Conservation (phyloP, 2,797 vertebrate species). For the Siniperca undulata region DNA sequence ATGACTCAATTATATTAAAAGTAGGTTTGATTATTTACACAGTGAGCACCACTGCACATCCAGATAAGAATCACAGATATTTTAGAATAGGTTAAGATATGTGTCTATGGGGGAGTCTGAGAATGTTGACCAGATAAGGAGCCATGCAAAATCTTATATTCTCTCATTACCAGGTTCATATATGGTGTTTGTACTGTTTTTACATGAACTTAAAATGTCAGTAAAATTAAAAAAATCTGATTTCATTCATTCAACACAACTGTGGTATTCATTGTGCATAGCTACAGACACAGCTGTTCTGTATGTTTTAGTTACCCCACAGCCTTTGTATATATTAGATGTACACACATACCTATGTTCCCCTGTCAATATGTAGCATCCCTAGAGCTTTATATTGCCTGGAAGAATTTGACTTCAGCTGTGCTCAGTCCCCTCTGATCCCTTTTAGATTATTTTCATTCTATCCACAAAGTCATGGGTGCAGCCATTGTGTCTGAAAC, state of each 20-base stretch:
- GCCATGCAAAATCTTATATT: neutral
- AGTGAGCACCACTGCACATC: constrained; percentile 15
- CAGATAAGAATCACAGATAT: constrained; percentile 19
- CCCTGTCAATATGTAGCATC: constrained; percentile 26
- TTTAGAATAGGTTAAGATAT: constrained; percentile 2
- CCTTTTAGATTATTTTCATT: constrained; percentile 66
- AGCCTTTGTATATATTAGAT: constrained; percentile 37
- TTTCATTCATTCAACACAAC: constrained; percentile 4
- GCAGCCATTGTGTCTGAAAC: constrained; percentile 55
- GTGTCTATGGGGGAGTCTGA: neutral
- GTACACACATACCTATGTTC: constrained; percentile 24
- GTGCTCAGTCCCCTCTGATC: constrained; percentile 48
- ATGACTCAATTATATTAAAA: constrained; percentile 29
- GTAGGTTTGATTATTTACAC: constrained; percentile 27
- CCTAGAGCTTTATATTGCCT: constrained; percentile 28
- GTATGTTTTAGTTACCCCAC: constrained; percentile 24
- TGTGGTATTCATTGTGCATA: neutral
- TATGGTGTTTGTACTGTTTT: constrained; percentile 8
- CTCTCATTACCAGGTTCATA: neutral
- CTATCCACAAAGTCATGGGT: constrained; percentile 47
- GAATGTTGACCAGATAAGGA: neutral
- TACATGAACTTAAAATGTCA: constrained; percentile 19
- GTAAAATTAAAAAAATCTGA: neutral
- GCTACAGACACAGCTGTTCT: constrained; percentile 7
- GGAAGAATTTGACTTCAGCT: constrained; percentile 55